Percentiles rank a stretch among this genome's conserved stretches.
Evolutionary conservation across 2,888 invertebrate genomes (phyloP).

Genomic region (Magallana nippona): DNA sequence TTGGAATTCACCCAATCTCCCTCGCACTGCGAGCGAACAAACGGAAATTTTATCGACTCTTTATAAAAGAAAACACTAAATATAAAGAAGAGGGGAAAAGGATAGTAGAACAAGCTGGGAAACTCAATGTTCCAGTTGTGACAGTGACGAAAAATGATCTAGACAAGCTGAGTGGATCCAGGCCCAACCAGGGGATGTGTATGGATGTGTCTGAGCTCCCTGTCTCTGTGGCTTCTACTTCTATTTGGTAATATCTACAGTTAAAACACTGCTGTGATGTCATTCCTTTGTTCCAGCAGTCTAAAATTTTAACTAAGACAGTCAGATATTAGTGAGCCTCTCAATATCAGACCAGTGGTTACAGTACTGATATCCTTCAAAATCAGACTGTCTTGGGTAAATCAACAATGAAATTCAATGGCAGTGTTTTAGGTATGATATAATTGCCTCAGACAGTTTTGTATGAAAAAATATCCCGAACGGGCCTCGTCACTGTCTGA

Average conservation of each 20-base stretch:
- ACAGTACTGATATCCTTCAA: too few relatives aligned
- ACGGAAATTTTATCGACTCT: slow-evolving; percentile 62
- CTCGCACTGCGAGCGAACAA: slow-evolving; percentile 61
- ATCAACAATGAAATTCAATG: too few relatives aligned
- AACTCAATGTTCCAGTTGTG: neutral
- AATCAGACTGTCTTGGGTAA: too few relatives aligned
- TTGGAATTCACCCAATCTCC: slow-evolving; percentile 70
- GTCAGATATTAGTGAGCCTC: too few relatives aligned
- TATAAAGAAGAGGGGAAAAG: neutral
- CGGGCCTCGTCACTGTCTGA: too few relatives aligned
- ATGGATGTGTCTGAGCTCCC: slow-evolving; percentile 59
- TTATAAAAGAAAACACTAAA: slow-evolving; percentile 49
- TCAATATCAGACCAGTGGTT: too few relatives aligned
- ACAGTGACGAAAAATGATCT: slow-evolving; percentile 16
- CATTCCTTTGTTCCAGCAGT: too few relatives aligned
- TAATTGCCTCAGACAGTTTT: too few relatives aligned
- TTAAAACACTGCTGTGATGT: too few relatives aligned
- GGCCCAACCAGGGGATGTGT: slow-evolving; percentile 61
- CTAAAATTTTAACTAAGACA: too few relatives aligned
- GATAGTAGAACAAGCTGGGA: slow-evolving; percentile 27
- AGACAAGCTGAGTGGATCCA: slow-evolving; percentile 40
- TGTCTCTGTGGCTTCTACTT: slow-evolving; percentile 43
- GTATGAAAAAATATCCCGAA: too few relatives aligned
- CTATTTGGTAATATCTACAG: neutral
- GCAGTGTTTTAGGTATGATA: too few relatives aligned